Base-by-base conservation (phyloP, 2,113 vertebrate genomes). In the Lycaon pictus region DNA sequence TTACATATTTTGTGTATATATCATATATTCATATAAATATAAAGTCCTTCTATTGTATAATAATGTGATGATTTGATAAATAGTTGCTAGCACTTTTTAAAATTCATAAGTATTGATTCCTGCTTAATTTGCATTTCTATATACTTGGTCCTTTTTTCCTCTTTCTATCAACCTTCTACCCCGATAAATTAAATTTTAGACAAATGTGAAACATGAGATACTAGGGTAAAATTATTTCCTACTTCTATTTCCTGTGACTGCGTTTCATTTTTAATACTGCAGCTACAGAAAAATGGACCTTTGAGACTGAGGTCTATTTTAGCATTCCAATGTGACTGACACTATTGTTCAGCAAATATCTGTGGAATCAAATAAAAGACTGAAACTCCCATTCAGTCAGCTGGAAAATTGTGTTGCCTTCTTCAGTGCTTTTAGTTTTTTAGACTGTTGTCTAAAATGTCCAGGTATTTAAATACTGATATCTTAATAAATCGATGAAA, bases 101-200 rank as follows among this genome's bases (percentile, higher is more conserved):
- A 69, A 35, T 97, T 96, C 35, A n/a, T 97, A 94, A 93, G 5
- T 80, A 92, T 29, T 88, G 86, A 92, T 93, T 89, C 9, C n/a
- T 72, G 19, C 67, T 91, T 94, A 93, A 96, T 97, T 97, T 95
- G 53, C 74, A 96, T 97, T 96, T 97, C 93, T 87, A 96, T 96
- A 71, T 81, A 80, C 71, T 95, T 74, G 29, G 9, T 17, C 74
- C 19, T 58, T 93, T 86, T 48, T 27, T 10, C 12, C 15, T 76
- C 43, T 87, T 53, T 72, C 37, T 81, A 29, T 84, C 3, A 4
- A 87, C 25, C 10, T 53, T 95, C 15, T 87, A 76, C 3, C 7
- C 32, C 63, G 62, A 67, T 83, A 97, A 97, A 95, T 43, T 96
- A 77, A 93, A 97, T 93, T 97, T 97, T 58, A 97, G 79, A 92